Evolutionary conservation across 2,797 vertebrate genomes (phyloP).

Genomic region (Pangasius macronema): DNA sequence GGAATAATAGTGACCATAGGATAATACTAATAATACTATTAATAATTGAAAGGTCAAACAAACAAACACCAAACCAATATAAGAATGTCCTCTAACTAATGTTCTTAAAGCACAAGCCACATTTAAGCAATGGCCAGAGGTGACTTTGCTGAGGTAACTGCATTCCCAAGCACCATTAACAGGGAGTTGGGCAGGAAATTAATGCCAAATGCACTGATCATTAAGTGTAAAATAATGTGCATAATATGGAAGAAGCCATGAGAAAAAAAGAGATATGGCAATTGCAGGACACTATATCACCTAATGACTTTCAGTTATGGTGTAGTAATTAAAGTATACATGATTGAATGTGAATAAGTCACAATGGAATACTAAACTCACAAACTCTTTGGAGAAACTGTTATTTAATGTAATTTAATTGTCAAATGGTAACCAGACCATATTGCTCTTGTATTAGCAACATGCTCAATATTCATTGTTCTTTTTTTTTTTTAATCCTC

Average conservation of each 20-base stretch:
- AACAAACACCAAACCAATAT: background rate
- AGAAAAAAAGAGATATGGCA: constrained; percentile 5
- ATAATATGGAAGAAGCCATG: background rate
- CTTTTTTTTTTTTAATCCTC: background rate
- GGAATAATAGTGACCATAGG: background rate
- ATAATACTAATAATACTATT: background rate
- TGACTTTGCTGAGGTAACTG: constrained; percentile 65
- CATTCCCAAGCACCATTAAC: constrained; percentile 71
- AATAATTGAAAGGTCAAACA: background rate
- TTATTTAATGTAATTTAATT: background rate
- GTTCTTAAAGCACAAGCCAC: background rate
- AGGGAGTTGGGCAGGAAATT: constrained; percentile 75
- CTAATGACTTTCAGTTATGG: background rate
- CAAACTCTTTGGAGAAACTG: background rate
- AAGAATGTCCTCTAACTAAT: background rate
- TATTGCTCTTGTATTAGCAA: background rate
- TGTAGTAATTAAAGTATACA: background rate
- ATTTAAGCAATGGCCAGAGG: background rate
- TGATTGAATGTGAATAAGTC: background rate
- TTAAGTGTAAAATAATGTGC: constrained; percentile 66
- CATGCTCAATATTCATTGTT: background rate
- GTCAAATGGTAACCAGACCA: background rate
- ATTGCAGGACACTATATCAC: background rate
- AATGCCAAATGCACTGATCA: constrained; percentile 70
- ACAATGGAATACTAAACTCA: background rate